phyloP scores from a whole-genome alignment of 1,140 invertebrate species.

The Drosophila burlai region DNA sequence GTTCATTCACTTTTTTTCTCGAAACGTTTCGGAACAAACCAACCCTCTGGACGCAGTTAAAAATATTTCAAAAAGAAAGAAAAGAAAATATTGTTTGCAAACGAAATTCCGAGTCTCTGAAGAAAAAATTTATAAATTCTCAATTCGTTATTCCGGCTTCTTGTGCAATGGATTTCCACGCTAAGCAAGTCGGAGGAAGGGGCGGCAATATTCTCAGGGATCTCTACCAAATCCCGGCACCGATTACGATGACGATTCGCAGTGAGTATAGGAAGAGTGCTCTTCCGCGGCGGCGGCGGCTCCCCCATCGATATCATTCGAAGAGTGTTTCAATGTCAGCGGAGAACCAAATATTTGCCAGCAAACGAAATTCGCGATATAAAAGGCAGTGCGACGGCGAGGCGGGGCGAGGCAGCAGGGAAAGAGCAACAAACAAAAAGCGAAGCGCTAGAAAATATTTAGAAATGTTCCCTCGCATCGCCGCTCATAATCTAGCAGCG shows the following conservation, averaged over 20 bases:
- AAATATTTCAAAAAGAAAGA: constrained; percentile 7
- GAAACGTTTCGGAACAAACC: constrained; percentile 58
- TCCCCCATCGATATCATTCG: constrained; percentile 11
- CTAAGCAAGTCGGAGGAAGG: not conserved
- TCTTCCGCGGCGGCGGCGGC: not conserved
- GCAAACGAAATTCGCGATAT: constrained; percentile 35
- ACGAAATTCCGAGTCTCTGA: constrained; percentile 53
- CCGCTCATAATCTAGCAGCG: constrained; percentile 32
- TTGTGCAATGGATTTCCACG: constrained; percentile 13
- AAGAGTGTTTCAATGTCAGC: constrained; percentile 75
- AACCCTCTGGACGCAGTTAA: constrained; percentile 8
- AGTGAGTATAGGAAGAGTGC: constrained; percentile 35
- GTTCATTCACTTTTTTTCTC: constrained; percentile 36
- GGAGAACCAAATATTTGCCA: constrained; percentile 28
- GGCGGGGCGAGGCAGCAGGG: not conserved
- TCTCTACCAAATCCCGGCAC: not conserved
- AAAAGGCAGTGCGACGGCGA: constrained; percentile 4
- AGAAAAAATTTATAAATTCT: constrained; percentile 39
- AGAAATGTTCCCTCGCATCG: constrained; percentile 45
- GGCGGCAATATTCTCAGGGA: constrained; percentile 9
- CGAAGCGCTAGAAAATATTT: constrained; percentile 42
- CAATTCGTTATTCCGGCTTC: constrained; percentile 14
- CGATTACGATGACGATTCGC: constrained; percentile 4
- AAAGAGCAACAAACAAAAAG: constrained; percentile 66
- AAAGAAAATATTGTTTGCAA: constrained; percentile 12